Base-by-base conservation (phyloP, 1,140 invertebrate species). In the Drosophila fuyamai region DNA sequence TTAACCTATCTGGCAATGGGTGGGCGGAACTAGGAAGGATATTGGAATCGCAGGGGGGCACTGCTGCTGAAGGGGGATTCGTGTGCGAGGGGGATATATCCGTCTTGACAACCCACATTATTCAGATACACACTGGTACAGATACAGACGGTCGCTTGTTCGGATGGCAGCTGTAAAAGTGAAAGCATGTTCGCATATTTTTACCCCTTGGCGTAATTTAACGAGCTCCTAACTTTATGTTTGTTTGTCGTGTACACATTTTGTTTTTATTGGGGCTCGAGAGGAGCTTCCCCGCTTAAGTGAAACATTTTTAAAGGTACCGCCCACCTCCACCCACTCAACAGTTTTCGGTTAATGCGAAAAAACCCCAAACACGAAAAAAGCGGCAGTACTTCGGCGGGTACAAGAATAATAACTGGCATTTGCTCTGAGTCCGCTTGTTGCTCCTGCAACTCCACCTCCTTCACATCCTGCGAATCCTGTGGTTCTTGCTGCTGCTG, bases 171-270 rank as follows among this genome's bases (percentile, higher is more conserved):
- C 57, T 76, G 67, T 76, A 65, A 86, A 66, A 82, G 76, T 72
- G 72, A 86, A 88, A 79, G 66, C 82, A 48, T 83, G 79, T 79
- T 83, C 70, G 65, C 55, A 83, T 79, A 84, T 78, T 54, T 57
- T 73, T 73, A 89, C 79, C 83, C 83, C 84, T 89, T 89, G 84
- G 84, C 80, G 67, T 46, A 80, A 83, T 88, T 88, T 88, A 88
- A 88, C 83, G 83, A 88, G 83, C 83, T 88, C 59, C 83, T 83
- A 88, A 88, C 83, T 88, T 89, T 89, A 83, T 88, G 83, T 88
- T 88, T 89, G 83, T 88, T 89, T 88, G 84, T 89, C 83, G 79
- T 83, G 83, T 88, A 79, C 76, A 89, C 80, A 89, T 83, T 88
- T 79, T 89, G 76, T 88, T 88, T 88, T 88, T 88, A 88, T 88